Conservation (phyloP, 2,888 invertebrate genomes). For the Drepana falcataria region DNA sequence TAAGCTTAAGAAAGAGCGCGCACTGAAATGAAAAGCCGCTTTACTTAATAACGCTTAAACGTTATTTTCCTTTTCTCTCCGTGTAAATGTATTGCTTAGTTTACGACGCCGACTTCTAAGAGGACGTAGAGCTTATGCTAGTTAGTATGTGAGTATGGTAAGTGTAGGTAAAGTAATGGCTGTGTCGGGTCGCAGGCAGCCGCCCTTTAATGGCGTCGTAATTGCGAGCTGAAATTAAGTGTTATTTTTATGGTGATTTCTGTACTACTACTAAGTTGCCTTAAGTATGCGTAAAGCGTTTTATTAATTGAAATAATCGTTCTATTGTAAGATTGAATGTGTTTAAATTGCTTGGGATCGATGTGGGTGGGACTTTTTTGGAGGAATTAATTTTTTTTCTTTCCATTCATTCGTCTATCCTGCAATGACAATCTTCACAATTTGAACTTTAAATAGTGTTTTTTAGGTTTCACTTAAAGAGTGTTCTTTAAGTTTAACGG, state of each 20-base stretch:
- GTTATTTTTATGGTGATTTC: conserved; percentile 79
- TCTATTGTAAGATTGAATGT: conserved; percentile 22
- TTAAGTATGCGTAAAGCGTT: conserved; percentile 72
- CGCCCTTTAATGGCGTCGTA: conserved; percentile 72
- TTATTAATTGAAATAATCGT: conserved; percentile 70
- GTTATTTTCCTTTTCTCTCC: conserved; percentile 35
- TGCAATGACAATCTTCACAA: too few species aligned
- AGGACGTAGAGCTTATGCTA: conserved; percentile 34
- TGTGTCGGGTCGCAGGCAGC: conserved; percentile 59
- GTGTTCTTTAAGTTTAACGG: too few species aligned
- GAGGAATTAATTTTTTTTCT: neutral
- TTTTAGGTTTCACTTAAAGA: too few species aligned
- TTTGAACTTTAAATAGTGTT: too few species aligned
- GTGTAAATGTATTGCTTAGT: conserved; percentile 43
- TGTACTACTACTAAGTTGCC: conserved; percentile 75
- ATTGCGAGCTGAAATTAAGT: conserved; percentile 77
- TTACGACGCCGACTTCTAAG: conserved; percentile 58
- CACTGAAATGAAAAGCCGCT: conserved; percentile 19
- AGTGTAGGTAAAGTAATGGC: conserved; percentile 66
- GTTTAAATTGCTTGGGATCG: neutral
- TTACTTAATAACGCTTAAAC: conserved; percentile 17
- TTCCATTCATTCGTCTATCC: too few species aligned
- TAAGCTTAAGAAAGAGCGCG: conserved; percentile 11
- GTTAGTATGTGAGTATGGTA: conserved; percentile 54
- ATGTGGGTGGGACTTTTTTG: neutral